Conservation (phyloP, 2,113 vertebrate genomes). For the Archocentrus centrarchus region DNA sequence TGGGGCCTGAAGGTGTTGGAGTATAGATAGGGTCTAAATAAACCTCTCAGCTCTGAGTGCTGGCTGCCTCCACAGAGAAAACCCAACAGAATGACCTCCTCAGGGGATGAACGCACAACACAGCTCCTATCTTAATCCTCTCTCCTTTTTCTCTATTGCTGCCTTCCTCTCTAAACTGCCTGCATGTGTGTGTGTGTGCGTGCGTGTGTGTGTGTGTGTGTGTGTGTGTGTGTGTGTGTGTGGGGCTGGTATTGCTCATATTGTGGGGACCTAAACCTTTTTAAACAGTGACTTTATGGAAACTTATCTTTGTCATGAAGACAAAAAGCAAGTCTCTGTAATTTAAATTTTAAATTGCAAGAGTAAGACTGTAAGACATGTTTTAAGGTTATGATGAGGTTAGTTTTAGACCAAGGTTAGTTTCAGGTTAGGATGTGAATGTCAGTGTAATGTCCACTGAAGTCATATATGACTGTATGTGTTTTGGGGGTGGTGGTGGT, state of each 20-base stretch:
- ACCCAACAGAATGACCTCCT: conserved; percentile 19
- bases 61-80: conserved; percentile 19
- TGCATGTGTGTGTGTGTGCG: background rate
- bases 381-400: background rate
- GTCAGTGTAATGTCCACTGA: background rate
- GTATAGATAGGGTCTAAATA: conserved; percentile 32
- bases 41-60: conserved; percentile 24
- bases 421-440: background rate
- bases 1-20: background rate
- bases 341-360: background rate
- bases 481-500: no score
- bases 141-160: background rate
- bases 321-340: background rate
- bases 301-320: background rate
- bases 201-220: no score
- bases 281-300: background rate
- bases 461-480: no score
- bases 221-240: background rate
- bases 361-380: background rate
- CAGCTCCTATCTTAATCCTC: conserved; percentile 36
- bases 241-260: background rate
- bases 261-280: background rate
- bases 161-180: background rate
- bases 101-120: conserved; percentile 1
- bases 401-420: no score